A percentile compares a stretch with the other conserved stretches of the same genome.
Evolutionary conservation across 2,888 invertebrate species (phyloP).

Genomic region (Andrena bucephala): DNA sequence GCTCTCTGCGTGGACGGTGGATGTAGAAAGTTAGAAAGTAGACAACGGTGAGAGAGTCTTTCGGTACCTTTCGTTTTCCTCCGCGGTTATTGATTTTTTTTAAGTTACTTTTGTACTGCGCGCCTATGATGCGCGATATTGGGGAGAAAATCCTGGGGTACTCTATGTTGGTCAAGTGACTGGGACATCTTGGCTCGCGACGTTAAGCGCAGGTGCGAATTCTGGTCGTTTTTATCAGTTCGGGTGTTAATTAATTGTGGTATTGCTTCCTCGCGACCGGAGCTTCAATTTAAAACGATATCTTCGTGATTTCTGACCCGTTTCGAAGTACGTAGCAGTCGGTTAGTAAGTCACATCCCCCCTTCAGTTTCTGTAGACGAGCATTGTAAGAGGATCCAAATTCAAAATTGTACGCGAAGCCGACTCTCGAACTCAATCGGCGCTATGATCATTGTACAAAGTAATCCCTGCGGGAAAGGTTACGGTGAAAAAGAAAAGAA

Average conservation of each 20-base stretch:
- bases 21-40: constrained; percentile 11
- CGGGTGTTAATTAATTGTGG: background rate
- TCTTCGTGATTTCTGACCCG: background rate
- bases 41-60: background rate
- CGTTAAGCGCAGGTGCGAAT: background rate
- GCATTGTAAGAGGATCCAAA: constrained; percentile 42
- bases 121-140: background rate
- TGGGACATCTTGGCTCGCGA: constrained; percentile 41
- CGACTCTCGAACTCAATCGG: constrained; percentile 21
- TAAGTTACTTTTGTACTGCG: background rate
- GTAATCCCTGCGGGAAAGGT: constrained; percentile 29
- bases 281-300: background rate
- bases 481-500: constrained; percentile 26
- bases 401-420: constrained; percentile 47
- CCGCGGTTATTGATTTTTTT: background rate
- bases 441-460: constrained; percentile 53
- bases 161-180: constrained; percentile 11
- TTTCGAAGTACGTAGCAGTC: no score
- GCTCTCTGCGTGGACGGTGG: background rate
- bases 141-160: background rate
- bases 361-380: constrained; percentile 7
- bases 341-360: no score
- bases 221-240: background rate
- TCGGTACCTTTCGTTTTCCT: background rate
- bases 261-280: background rate